These are phyloP conservation scores for Notospermus geniculatus DNA, from an alignment of 1,140 invertebrate species.

Conservation along the genomic window DNA sequence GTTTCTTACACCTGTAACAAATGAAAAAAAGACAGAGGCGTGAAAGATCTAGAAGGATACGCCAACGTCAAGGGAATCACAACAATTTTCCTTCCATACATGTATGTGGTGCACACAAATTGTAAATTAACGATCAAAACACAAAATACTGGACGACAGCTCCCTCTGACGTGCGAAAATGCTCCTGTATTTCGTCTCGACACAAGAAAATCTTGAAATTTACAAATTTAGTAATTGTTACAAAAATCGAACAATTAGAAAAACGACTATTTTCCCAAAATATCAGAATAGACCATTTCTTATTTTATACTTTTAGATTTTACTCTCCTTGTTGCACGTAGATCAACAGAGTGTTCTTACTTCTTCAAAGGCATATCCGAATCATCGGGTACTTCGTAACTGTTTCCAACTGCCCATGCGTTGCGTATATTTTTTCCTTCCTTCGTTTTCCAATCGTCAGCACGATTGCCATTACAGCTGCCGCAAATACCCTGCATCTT, in stretches of 20 bases:
- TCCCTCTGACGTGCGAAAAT: too few species aligned
- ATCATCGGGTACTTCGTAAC: constrained; percentile 18
- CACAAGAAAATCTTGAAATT: too few species aligned
- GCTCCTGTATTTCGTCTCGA: too few species aligned
- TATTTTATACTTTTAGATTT: not conserved
- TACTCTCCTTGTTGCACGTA: not conserved
- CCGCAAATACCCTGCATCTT: constrained; percentile 31
- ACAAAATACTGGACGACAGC: too few species aligned
- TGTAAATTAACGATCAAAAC: too few species aligned
- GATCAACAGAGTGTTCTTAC: not conserved
- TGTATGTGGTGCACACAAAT: too few species aligned
- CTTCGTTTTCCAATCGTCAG: constrained; percentile 26
- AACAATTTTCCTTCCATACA: too few species aligned
- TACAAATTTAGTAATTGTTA: too few species aligned
- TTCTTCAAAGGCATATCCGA: constrained; percentile 3
- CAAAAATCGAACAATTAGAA: too few species aligned
- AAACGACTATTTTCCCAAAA: not conserved
- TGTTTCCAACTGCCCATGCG: constrained; percentile 23
- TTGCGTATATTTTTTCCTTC: constrained; percentile 24
- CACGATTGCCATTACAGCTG: constrained; percentile 29
- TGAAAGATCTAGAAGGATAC: too few species aligned
- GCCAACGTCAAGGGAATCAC: too few species aligned
- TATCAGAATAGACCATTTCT: not conserved
- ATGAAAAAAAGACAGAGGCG: too few species aligned
- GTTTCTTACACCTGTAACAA: not conserved